Base-by-base conservation (phyloP, 1,140 invertebrate genomes). In the Mya arenaria region DNA sequence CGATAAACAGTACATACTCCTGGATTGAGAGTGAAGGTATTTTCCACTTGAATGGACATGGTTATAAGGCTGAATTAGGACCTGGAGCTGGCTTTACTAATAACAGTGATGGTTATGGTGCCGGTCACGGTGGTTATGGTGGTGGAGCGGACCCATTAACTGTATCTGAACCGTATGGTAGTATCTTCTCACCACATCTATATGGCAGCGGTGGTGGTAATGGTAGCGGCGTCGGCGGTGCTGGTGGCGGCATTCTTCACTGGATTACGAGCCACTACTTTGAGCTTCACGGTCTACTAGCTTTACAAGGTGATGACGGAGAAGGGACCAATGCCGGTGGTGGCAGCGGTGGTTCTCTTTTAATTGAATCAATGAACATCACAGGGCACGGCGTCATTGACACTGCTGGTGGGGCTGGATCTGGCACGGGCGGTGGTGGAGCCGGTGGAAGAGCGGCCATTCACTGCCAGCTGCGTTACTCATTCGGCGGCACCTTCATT, bases 321-420 rank as follows among this genome's bases (percentile, higher is more conserved):
- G 48, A 36, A 17, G 87, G 87, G 48, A 17, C 3, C 13, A 84
- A 89, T 72, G 82, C 88, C 58, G 88, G 82, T 56, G 89, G 89
- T 44, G 89, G 89, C 4, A 87, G 84, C 81, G 89, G 89, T 58
- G 89, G 89, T 6, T 87, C 86, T 74, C 28, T 90, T 37, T 78
- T 85, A n/a, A 85, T 90, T 36, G 81, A 87, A 19, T 87, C 88
- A 32, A 86, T 86, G 25, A 90, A 90, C 72, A 84, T 90, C 17
- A 89, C 89, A 0, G 89, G 89, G 13, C 89, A 90, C 75, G 89
- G 89, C 44, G 84, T 87, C 34, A 86, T 90, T 44, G 85, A 84
- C 41, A 86, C 86, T 4, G 68, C 63, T 2, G 85, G 88, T 13
- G 84, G 84, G 13, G 63, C 72, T 55, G 83, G 69, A 3, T 56